phyloP scores from a whole-genome alignment of 2,113 vertebrate genomes.

The Epinephelus lanceolatus region DNA sequence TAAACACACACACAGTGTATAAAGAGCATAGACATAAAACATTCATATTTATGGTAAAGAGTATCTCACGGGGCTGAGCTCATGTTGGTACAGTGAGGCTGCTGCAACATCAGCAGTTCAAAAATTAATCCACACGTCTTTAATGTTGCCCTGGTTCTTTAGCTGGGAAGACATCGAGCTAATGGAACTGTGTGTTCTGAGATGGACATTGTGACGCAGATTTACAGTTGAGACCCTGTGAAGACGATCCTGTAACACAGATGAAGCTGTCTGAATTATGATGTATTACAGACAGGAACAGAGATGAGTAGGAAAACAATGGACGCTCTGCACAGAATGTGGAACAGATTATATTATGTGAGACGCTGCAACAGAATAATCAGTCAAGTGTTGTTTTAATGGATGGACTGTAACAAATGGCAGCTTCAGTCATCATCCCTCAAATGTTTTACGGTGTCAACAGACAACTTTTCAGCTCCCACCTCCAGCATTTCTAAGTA shows the following conservation, averaged over 20 bases:
- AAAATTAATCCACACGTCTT: conserved; percentile 21
- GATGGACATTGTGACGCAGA: background rate
- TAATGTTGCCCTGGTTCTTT: conserved; percentile 5
- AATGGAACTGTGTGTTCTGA: background rate
- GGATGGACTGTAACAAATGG: background rate
- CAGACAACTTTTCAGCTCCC: no score
- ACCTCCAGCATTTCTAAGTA: no score
- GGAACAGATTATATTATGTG: background rate
- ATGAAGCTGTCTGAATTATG: background rate
- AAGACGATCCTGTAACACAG: background rate
- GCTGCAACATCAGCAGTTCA: background rate
- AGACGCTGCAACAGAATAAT: background rate
- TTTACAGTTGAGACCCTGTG: background rate
- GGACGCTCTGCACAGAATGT: background rate
- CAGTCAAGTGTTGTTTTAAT: background rate
- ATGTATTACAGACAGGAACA: background rate
- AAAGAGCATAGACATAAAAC: no score
- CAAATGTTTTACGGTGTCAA: background rate
- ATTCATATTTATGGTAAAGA: background rate
- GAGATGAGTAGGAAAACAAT: background rate
- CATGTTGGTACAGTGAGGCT: background rate
- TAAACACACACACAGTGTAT: background rate
- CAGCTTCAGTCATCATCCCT: background rate
- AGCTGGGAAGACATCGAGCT: background rate
- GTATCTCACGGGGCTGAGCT: background rate